Evolutionary conservation across 2,113 vertebrate species (phyloP).

Genomic region (Campylomormyrus tamandua): DNA sequence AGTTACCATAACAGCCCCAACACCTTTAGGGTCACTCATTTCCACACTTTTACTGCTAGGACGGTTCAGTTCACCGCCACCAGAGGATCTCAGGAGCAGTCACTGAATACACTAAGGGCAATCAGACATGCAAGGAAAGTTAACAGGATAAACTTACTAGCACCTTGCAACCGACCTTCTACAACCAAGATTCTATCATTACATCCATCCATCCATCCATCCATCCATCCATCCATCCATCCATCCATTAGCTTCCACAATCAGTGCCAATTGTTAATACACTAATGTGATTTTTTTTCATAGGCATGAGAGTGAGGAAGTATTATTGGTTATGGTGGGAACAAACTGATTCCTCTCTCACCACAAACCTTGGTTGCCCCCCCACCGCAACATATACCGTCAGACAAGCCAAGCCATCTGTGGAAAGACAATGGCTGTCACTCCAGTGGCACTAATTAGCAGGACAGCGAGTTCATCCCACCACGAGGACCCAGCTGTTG

Average conservation of each 20-base stretch:
- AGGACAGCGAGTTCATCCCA: constrained; percentile 1
- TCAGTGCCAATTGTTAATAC: background rate
- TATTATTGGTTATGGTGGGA: background rate
- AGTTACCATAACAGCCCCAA: background rate
- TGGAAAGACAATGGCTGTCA: background rate
- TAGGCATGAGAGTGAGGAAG: background rate
- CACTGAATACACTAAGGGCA: background rate
- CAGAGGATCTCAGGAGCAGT: background rate
- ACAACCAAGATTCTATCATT: background rate
- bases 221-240: too few relatives aligned
- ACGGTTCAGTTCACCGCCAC: background rate
- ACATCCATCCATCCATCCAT: too few relatives aligned
- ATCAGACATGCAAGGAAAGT: background rate
- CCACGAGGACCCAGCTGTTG: background rate
- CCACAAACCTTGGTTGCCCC: constrained; percentile 34
- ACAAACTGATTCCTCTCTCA: constrained; percentile 11
- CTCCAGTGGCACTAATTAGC: constrained; percentile 17
- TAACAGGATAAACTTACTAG: background rate
- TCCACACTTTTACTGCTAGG: background rate
- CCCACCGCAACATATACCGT: background rate
- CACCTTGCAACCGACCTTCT: background rate
- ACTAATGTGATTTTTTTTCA: background rate
- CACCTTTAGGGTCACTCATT: background rate
- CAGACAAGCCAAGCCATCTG: constrained; percentile 7
- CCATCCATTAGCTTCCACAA: background rate